phyloP scores from a whole-genome alignment of 2,888 invertebrate genomes.

The Meiosimyza decipiens region DNA sequence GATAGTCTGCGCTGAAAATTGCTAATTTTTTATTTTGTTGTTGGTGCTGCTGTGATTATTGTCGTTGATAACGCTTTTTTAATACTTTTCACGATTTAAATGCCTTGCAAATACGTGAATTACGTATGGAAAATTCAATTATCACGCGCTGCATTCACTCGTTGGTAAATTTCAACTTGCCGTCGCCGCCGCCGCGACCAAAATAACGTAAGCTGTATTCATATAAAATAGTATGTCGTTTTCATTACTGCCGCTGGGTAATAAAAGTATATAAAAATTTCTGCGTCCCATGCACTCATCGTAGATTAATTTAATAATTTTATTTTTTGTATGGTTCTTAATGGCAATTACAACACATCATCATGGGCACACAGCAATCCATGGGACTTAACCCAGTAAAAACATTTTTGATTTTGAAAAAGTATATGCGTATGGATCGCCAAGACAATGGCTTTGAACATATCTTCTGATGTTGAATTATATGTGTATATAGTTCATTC shows the following conservation, averaged over 20 bases:
- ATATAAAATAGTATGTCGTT: background rate
- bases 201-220: no score
- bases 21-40: slow-evolving; percentile 8
- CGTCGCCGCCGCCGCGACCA: no score
- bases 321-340: slow-evolving; percentile 26
- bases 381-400: no score
- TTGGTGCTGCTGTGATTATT: slow-evolving; percentile 13
- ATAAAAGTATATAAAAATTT: slow-evolving; percentile 21
- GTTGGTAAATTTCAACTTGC: no score
- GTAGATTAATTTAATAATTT: slow-evolving; percentile 30
- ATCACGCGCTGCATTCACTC: background rate
- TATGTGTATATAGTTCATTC: no score
- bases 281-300: background rate
- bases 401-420: no score
- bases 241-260: slow-evolving; percentile 7
- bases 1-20: background rate
- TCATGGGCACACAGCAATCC: background rate
- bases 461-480: no score
- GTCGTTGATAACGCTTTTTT: slow-evolving; percentile 22
- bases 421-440: no score
- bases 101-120: slow-evolving; percentile 17
- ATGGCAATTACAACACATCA: slow-evolving; percentile 23
- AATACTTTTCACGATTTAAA: slow-evolving; percentile 31
- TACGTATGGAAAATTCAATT: slow-evolving; percentile 28
- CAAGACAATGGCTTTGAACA: no score